Conservation (phyloP, 1,140 invertebrate genomes). For the Drosophila nigrodunni region DNA sequence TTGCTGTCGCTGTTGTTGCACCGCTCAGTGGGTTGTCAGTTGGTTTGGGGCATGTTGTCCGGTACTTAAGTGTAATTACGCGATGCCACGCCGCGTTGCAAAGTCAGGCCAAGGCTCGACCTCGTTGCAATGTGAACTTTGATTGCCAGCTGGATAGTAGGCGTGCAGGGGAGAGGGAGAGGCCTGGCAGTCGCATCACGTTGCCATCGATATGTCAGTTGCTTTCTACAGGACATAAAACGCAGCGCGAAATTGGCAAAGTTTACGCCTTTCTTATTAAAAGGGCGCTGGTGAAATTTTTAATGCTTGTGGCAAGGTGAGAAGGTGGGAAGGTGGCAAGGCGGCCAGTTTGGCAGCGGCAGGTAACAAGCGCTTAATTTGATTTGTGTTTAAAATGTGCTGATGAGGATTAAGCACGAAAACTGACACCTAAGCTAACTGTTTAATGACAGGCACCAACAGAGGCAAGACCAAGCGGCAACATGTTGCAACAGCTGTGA, state of each 20-base stretch:
- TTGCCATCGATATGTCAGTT: slow-evolving; percentile 22
- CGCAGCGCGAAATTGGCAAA: slow-evolving; percentile 23
- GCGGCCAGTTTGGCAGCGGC: slow-evolving; percentile 21
- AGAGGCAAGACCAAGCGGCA: not conserved
- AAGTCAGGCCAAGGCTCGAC: slow-evolving; percentile 49
- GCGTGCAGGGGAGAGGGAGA: not conserved
- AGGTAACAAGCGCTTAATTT: slow-evolving; percentile 73
- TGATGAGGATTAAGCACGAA: slow-evolving; percentile 68
- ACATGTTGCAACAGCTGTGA: slow-evolving; percentile 21
- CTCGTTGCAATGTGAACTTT: slow-evolving; percentile 75
- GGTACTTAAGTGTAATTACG: slow-evolving; percentile 80
- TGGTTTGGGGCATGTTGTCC: slow-evolving; percentile 58
- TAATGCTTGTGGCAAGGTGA: slow-evolving; percentile 43
- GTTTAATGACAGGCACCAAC: not conserved
- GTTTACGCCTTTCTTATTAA: slow-evolving; percentile 18
- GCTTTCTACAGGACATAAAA: slow-evolving; percentile 37
- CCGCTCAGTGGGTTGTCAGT: slow-evolving; percentile 49
- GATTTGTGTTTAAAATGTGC: slow-evolving; percentile 64
- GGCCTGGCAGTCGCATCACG: slow-evolving; percentile 13
- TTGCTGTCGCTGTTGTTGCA: slow-evolving; percentile 1
- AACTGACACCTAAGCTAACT: slow-evolving; percentile 10
- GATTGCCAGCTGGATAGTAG: slow-evolving; percentile 21
- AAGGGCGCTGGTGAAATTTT: slow-evolving; percentile 74
- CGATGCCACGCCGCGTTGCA: slow-evolving; percentile 48
- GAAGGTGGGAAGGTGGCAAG: not conserved